phyloP scores from a whole-genome alignment of 1,140 invertebrate species.

The Camponotus vicinus region DNA sequence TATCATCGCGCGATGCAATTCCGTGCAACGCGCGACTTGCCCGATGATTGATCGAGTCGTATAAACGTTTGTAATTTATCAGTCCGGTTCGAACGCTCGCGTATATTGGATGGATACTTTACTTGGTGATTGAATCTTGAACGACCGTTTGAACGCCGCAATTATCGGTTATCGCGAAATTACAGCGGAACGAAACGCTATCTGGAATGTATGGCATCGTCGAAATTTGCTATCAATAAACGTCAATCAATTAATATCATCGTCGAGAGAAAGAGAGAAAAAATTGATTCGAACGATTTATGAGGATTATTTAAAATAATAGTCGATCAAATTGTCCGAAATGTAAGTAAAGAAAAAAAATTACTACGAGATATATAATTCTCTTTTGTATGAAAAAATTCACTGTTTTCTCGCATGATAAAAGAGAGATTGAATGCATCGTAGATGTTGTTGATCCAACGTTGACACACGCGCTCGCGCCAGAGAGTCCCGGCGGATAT shows the following conservation, averaged over 20 bases:
- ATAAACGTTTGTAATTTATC: constrained; percentile 53
- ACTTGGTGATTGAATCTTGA: constrained; percentile 34
- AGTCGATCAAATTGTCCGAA: neutral
- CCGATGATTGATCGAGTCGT: constrained; percentile 71
- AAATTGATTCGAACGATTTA: constrained; percentile 17
- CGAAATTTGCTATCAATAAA: constrained; percentile 34
- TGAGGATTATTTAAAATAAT: neutral
- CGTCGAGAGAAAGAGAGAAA: neutral
- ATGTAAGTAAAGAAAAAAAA: neutral
- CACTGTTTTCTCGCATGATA: too few species aligned
- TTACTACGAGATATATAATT: neutral
- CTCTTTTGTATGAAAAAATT: too few species aligned
- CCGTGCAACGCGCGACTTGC: constrained; percentile 57
- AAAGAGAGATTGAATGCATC: neutral
- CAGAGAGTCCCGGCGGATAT: neutral
- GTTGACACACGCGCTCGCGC: neutral
- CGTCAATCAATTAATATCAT: constrained; percentile 48
- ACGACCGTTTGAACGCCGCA: constrained; percentile 21
- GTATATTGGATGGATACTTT: constrained; percentile 38
- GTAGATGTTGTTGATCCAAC: neutral
- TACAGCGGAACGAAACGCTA: constrained; percentile 24
- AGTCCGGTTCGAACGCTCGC: constrained; percentile 29
- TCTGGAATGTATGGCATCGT: neutral
- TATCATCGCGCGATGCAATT: constrained; percentile 68
- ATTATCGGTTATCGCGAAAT: constrained; percentile 31